phyloP scores from a whole-genome alignment of 64 coral and sea anemone species.

The Actinia equina region DNA sequence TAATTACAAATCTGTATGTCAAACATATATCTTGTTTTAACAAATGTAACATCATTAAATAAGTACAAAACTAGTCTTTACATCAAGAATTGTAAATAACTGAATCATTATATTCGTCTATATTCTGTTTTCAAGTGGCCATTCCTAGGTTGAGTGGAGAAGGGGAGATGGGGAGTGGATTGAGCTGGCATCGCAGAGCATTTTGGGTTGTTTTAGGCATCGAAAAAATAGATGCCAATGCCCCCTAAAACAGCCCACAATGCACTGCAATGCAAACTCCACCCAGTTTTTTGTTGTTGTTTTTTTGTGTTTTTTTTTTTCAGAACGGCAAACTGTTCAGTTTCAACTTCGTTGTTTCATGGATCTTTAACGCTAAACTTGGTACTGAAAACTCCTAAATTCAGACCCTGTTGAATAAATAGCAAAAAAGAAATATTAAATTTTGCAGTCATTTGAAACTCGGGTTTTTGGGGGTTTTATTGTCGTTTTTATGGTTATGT shows the following conservation, averaged over 20 bases:
- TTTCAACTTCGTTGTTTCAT: not conserved
- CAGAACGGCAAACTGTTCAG: not conserved
- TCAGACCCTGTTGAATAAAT: not conserved
- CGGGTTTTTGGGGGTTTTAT: too few relatives aligned
- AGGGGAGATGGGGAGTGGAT: too few relatives aligned
- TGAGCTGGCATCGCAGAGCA: too few relatives aligned
- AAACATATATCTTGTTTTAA: too few relatives aligned
- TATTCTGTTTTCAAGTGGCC: not conserved
- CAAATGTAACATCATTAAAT: not conserved
- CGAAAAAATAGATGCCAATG: too few relatives aligned
- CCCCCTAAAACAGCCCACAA: too few relatives aligned
- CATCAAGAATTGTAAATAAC: not conserved
- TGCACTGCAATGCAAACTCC: too few relatives aligned
- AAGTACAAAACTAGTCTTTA: not conserved
- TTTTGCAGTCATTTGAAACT: not conserved
- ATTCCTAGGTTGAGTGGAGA: too few relatives aligned
- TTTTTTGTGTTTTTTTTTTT: too few relatives aligned
- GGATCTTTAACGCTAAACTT: not conserved
- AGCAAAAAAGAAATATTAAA: not conserved
- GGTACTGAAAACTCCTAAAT: not conserved
- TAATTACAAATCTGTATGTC: not conserved
- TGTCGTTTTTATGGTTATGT: too few relatives aligned
- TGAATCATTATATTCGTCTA: not conserved
- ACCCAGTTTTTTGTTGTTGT: too few relatives aligned
- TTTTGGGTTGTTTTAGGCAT: too few relatives aligned